Conservation (phyloP, 1,140 invertebrate species). For the Berghia stephanieae region DNA sequence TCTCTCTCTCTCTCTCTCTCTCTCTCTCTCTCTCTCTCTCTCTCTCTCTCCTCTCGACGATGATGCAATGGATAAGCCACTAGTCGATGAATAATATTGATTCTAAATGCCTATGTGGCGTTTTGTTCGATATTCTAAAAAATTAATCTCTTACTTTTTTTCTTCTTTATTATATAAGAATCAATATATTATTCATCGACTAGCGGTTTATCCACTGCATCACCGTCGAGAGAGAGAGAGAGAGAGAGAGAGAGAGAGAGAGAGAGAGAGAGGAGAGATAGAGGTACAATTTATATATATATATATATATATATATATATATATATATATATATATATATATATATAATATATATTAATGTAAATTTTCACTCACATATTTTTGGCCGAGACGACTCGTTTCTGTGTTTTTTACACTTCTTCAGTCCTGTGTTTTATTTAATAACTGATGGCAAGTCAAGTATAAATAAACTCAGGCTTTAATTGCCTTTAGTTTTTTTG, state of each 20-base stretch:
- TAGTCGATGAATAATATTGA: background rate
- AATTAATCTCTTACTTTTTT: background rate
- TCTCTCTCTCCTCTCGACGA: too few species aligned
- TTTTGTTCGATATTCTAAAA: background rate
- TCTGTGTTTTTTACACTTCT: too few species aligned
- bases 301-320: background rate
- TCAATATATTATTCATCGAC: background rate
- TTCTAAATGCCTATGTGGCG: background rate
- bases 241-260: slow-evolving; percentile 15
- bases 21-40: too few species aligned
- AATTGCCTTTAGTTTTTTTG: background rate
- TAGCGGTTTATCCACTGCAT: too few species aligned
- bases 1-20: too few species aligned
- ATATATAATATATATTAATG: background rate
- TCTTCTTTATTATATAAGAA: background rate
- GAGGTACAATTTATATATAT: background rate
- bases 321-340: background rate
- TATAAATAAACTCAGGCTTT: too few species aligned
- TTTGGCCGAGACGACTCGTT: too few species aligned
- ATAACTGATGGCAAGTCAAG: background rate
- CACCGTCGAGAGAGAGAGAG: background rate
- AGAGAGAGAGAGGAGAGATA: background rate
- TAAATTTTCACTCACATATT: too few species aligned
- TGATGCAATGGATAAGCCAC: too few species aligned
- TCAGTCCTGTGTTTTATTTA: too few species aligned